phyloP scores from a whole-genome alignment of 2,113 vertebrate species.

The Pituophis catenifer region DNA sequence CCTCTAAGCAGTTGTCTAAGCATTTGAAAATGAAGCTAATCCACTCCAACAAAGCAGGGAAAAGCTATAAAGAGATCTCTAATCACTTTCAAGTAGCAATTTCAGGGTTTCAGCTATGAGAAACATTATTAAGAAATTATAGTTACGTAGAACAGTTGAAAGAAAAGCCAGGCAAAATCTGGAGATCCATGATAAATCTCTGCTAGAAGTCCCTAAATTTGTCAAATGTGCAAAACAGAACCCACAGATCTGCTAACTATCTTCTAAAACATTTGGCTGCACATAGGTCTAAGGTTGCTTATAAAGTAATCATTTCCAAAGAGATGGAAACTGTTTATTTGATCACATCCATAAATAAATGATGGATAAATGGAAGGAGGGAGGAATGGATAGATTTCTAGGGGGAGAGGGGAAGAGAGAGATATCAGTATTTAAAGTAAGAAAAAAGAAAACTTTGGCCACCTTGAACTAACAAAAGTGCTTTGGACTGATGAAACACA shows the following conservation, averaged over 20 bases:
- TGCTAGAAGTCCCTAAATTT: background rate
- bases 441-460: background rate
- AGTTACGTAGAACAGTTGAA: background rate
- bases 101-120: background rate
- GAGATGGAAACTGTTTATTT: background rate
- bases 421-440: background rate
- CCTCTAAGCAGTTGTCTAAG: background rate
- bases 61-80: background rate
- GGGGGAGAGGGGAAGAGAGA: background rate
- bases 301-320: background rate
- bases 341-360: background rate
- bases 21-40: background rate
- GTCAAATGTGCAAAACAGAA: background rate
- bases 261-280: background rate
- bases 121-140: background rate
- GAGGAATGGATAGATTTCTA: background rate
- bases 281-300: background rate
- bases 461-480: background rate
- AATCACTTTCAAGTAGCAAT: background rate
- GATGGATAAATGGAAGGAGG: background rate
- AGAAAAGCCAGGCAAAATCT: background rate
- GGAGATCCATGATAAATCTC: background rate
- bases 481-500: background rate
- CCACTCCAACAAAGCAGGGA: background rate
- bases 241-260: background rate